phyloP scores from a whole-genome alignment of 2,113 vertebrate genomes.

The Aptenodytes patagonicus region DNA sequence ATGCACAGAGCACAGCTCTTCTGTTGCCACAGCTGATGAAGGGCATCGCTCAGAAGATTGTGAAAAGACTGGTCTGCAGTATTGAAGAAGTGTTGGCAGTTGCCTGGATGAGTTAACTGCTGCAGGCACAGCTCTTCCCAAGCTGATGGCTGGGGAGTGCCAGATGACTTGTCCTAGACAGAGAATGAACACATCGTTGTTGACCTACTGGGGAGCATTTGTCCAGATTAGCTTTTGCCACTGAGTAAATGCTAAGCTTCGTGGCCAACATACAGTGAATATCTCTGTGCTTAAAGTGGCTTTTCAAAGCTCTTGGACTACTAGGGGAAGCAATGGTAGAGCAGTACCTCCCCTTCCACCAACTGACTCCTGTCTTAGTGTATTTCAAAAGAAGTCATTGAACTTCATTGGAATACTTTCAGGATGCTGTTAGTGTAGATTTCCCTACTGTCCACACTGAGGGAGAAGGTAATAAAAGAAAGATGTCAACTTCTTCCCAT shows the following conservation, averaged over 20 bases:
- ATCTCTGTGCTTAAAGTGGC: background rate
- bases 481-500: background rate
- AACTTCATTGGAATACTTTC: background rate
- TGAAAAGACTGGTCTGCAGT: background rate
- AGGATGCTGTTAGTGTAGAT: background rate
- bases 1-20: background rate
- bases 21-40: background rate
- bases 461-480: background rate
- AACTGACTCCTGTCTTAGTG: background rate
- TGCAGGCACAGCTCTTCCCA: background rate
- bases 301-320: background rate
- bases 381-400: background rate
- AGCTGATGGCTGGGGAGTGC: background rate
- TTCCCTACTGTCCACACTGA: background rate
- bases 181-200: accelerated
- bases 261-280: background rate
- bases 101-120: background rate
- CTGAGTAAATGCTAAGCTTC: background rate
- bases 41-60: background rate
- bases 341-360: background rate
- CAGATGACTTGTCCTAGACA: background rate
- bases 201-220: background rate
- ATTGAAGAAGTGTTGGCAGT: background rate
- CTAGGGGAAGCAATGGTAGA: background rate
- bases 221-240: background rate